These are phyloP conservation scores for Otis tarda DNA, from an alignment of 2,113 vertebrate species.

Conservation along the genomic window DNA sequence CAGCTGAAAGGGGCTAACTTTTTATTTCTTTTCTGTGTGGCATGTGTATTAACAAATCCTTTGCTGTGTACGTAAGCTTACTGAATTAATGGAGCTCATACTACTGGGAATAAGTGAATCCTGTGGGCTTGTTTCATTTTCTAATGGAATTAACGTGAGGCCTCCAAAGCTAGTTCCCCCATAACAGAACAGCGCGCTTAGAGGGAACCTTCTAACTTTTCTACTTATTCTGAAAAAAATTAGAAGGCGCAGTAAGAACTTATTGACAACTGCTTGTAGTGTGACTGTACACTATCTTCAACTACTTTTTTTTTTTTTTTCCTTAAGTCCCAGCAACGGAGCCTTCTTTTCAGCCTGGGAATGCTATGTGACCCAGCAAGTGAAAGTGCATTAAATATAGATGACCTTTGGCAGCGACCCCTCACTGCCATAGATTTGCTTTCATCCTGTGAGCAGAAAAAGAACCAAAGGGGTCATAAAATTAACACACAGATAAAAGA, in stretches of 20 bases:
- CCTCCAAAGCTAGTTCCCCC: neutral
- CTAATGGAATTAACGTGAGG: neutral
- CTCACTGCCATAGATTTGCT: neutral
- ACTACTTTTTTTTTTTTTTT: neutral
- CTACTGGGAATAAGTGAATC: neutral
- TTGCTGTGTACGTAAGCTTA: neutral
- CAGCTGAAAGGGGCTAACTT: neutral
- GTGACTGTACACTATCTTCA: neutral
- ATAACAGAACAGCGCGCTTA: neutral
- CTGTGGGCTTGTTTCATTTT: neutral
- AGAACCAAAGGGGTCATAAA: neutral
- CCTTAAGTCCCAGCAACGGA: slow-evolving; percentile 18
- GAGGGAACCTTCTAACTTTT: neutral
- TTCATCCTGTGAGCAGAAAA: neutral
- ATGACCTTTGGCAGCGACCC: slow-evolving; percentile 9
- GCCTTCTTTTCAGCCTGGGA: neutral
- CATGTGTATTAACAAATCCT: neutral
- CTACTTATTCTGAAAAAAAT: neutral
- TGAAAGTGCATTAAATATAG: slow-evolving; percentile 27
- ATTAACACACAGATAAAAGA: slow-evolving; percentile 27
- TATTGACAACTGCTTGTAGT: neutral
- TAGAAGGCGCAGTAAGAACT: neutral
- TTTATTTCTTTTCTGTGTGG: neutral
- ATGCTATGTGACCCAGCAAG: slow-evolving; percentile 39
- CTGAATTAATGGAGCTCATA: neutral